phyloP scores from a whole-genome alignment of 2,113 vertebrate species.

The Caretta caretta region DNA sequence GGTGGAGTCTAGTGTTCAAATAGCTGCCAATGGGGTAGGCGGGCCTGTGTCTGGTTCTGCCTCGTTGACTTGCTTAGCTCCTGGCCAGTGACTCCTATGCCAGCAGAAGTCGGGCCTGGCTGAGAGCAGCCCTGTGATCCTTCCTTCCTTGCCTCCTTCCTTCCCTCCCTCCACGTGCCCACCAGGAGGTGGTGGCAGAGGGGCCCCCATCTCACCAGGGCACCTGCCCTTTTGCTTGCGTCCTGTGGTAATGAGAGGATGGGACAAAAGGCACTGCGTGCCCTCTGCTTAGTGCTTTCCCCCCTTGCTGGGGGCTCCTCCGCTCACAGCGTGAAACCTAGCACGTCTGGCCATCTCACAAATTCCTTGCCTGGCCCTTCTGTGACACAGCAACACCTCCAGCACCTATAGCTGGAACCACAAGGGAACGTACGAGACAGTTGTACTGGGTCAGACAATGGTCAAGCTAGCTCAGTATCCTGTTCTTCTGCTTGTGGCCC shows the following conservation, averaged over 20 bases:
- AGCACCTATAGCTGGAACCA: not conserved
- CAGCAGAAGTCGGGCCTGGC: not conserved
- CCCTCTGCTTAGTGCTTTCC: not conserved
- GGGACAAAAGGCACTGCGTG: too few species aligned
- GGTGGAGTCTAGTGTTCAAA: slow-evolving; percentile 56
- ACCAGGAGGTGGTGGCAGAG: not conserved
- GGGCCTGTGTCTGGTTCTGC: too few species aligned
- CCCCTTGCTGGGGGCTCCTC: rapidly evolving
- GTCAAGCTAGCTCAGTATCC: too few species aligned
- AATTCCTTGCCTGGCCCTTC: too few species aligned
- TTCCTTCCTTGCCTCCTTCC: rapidly evolving
- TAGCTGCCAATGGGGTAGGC: not conserved
- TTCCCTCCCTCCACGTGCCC: not conserved
- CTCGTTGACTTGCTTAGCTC: not conserved
- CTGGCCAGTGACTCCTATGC: not conserved
- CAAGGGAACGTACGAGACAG: not conserved
- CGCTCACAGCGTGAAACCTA: too few species aligned
- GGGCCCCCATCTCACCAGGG: not conserved
- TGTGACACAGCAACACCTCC: too few species aligned
- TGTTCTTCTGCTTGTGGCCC: rapidly evolving
- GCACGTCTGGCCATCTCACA: rapidly evolving
- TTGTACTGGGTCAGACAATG: not conserved
- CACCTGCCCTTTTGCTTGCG: not conserved
- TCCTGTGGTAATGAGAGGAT: too few species aligned
- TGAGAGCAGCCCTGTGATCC: not conserved